A percentile compares a stretch with the other conserved stretches of the same genome.
Evolutionary conservation across 2,888 invertebrate genomes (phyloP).

Genomic region (Unio pictorum): DNA sequence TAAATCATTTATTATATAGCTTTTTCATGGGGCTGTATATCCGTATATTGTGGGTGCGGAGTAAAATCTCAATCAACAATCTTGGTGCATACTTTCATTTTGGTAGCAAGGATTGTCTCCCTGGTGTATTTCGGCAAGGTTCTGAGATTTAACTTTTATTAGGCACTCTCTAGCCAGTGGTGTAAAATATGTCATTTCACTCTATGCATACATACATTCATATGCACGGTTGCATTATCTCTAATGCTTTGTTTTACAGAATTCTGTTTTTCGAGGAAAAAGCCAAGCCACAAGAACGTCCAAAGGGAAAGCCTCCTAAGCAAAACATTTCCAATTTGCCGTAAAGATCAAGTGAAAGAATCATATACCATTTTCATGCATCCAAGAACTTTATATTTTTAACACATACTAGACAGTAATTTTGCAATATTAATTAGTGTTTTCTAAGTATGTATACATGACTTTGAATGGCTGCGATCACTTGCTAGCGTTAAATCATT

Average conservation of each 20-base stretch:
- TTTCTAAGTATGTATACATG: too few relatives aligned
- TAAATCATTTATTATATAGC: too few relatives aligned
- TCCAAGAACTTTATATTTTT: neutral
- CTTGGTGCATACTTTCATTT: too few relatives aligned
- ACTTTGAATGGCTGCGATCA: too few relatives aligned
- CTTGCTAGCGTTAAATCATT: too few relatives aligned
- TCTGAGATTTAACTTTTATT: neutral
- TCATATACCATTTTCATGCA: neutral
- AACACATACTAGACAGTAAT: too few relatives aligned
- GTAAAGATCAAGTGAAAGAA: constrained; percentile 17
- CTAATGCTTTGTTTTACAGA: constrained; percentile 38
- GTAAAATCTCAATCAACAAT: too few relatives aligned
- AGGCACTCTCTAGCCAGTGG: neutral
- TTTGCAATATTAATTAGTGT: too few relatives aligned
- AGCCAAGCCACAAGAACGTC: constrained; percentile 51
- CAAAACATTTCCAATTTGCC: constrained; percentile 38
- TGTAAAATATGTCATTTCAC: neutral
- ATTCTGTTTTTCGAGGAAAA: constrained; percentile 67
- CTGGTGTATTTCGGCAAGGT: too few relatives aligned
- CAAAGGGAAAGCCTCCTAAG: constrained; percentile 57
- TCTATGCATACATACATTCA: neutral
- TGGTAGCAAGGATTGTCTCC: too few relatives aligned
- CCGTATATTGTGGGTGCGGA: too few relatives aligned
- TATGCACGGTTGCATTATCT: neutral
- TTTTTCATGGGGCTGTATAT: too few relatives aligned